These are phyloP conservation scores for Cryptus viduatorius DNA, from an alignment of 2,888 invertebrate species.

Conservation along the genomic window DNA sequence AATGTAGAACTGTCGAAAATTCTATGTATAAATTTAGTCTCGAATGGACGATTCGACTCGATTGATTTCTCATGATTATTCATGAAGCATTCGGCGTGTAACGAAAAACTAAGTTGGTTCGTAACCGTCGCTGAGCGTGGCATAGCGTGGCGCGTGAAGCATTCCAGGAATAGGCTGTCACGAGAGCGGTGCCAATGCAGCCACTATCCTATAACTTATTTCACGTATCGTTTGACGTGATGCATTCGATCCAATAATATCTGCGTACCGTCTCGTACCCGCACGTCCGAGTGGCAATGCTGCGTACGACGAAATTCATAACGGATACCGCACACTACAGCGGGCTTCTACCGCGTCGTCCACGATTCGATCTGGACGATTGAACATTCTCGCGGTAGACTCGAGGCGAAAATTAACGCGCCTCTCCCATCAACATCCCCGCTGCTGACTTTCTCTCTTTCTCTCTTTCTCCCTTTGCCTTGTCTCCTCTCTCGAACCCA, in stretches of 20 bases:
- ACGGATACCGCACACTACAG: constrained; percentile 69
- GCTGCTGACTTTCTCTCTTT: no score
- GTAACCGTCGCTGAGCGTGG: constrained; percentile 57
- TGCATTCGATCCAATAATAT: constrained; percentile 86
- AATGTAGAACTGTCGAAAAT: constrained; percentile 38
- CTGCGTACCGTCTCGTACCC: constrained; percentile 73
- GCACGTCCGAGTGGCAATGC: constrained; percentile 49
- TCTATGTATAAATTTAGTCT: constrained; percentile 39
- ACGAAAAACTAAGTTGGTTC: constrained; percentile 58
- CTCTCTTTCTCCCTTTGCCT: constrained; percentile 14
- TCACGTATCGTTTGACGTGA: constrained; percentile 85
- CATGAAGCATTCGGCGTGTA: constrained; percentile 36
- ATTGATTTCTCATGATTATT: constrained; percentile 49
- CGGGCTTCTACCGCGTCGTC: constrained; percentile 67
- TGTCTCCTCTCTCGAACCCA: constrained; percentile 18
- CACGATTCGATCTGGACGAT: constrained; percentile 82
- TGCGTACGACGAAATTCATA: constrained; percentile 78
- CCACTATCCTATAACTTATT: constrained; percentile 85
- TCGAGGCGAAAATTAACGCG: constrained; percentile 65
- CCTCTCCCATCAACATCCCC: constrained; percentile 63
- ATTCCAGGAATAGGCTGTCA: constrained; percentile 85
- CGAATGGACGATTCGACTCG: constrained; percentile 24
- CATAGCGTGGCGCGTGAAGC: constrained; percentile 72
- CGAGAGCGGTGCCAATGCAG: constrained; percentile 85
- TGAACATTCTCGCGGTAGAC: constrained; percentile 76